Evolutionary conservation across 2,113 vertebrate species (phyloP).

Genomic region (Herpailurus yagouaroundi): DNA sequence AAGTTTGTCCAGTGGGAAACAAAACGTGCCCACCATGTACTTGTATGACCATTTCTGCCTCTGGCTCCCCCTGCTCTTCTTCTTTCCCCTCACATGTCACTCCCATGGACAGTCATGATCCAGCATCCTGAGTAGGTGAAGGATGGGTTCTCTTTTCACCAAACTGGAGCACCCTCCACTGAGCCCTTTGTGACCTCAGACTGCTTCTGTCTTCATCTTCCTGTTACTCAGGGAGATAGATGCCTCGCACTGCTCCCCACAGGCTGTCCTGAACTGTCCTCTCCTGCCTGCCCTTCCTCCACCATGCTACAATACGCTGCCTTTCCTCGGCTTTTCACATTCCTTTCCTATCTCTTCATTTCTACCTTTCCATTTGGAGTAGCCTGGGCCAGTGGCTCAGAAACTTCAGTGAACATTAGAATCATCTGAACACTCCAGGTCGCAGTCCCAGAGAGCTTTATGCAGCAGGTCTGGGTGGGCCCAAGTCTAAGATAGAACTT

Average conservation of each 20-base stretch:
- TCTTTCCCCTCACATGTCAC: background rate
- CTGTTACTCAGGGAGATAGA: background rate
- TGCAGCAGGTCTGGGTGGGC: background rate
- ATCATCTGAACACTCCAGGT: background rate
- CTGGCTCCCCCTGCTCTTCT: background rate
- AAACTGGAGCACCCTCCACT: background rate
- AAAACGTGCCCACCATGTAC: fast-evolving
- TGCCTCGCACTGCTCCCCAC: background rate
- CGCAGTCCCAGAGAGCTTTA: background rate
- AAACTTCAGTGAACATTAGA: background rate
- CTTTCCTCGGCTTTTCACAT: background rate
- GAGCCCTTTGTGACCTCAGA: background rate
- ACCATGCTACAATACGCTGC: fast-evolving
- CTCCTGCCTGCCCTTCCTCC: background rate
- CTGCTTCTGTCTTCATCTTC: background rate
- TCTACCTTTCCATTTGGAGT: background rate
- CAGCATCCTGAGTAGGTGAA: fast-evolving
- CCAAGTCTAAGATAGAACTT: background rate
- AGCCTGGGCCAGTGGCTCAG: background rate
- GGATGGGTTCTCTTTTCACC: background rate
- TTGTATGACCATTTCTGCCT: background rate
- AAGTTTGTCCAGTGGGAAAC: background rate
- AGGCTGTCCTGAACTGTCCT: background rate
- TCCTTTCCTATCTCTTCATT: background rate
- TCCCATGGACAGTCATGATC: background rate